Evolutionary conservation across 2,797 vertebrate species (phyloP).

Genomic region (Prunella strophiata): DNA sequence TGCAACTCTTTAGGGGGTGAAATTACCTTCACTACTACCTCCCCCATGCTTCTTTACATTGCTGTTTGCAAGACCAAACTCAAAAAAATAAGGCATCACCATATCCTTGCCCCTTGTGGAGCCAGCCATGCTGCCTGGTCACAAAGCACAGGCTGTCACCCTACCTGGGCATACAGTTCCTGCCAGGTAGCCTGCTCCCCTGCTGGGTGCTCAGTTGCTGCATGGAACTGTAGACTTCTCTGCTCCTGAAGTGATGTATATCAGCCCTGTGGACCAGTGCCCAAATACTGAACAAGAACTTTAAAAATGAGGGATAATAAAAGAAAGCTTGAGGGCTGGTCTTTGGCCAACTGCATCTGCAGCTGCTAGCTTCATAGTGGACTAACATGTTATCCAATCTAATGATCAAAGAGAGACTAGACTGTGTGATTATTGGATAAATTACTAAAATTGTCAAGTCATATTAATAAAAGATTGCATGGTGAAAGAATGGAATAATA

Average conservation of each 20-base stretch:
- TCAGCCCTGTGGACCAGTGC: neutral
- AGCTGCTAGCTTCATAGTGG: neutral
- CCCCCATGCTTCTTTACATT: neutral
- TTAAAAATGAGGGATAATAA: neutral
- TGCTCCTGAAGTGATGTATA: neutral
- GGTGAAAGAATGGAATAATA: neutral
- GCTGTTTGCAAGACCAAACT: neutral
- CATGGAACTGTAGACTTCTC: neutral
- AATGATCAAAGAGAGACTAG: neutral
- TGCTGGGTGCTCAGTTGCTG: neutral
- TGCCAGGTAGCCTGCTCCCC: neutral
- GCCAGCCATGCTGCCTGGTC: neutral
- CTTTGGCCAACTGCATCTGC: neutral
- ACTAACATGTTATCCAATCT: neutral
- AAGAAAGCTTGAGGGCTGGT: neutral
- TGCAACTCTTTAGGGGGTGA: no score
- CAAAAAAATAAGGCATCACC: neutral
- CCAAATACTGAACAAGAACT: neutral
- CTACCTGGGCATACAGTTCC: neutral
- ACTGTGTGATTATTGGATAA: neutral
- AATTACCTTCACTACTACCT: no score
- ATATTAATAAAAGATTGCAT: neutral
- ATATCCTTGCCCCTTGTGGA: neutral
- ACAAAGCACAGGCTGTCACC: neutral
- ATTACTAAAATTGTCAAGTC: neutral